A percentile compares a stretch with the other conserved stretches of the same genome.
These are phyloP conservation scores for Linyphia triangularis DNA, from an alignment of 2,888 invertebrate species.

Conservation along the genomic window DNA sequence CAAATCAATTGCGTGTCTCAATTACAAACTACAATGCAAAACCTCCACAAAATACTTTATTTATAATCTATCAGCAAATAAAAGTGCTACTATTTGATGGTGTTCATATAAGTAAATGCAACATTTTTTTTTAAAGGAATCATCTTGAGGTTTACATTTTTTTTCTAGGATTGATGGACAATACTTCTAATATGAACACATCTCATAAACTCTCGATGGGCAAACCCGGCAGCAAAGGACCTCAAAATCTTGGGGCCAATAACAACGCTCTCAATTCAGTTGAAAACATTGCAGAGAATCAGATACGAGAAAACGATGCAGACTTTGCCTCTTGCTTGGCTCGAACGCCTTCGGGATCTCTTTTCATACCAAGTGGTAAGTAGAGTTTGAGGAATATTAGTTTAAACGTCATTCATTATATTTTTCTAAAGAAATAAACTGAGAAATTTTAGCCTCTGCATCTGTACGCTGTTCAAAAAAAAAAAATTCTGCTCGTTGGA, in stretches of 20 bases:
- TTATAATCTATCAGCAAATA: no score
- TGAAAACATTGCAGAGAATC: slow-evolving; percentile 45
- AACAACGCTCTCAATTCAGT: slow-evolving; percentile 67
- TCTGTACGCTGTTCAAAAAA: no score
- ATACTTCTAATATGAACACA: slow-evolving; percentile 50
- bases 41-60: no score
- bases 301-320: slow-evolving; percentile 70
- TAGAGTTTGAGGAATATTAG: background rate
- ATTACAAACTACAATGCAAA: no score
- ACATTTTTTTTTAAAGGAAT: background rate
- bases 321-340: slow-evolving; percentile 89
- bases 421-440: no score
- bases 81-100: no score
- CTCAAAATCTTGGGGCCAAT: slow-evolving; percentile 64
- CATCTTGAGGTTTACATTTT: background rate
- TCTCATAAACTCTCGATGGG: slow-evolving; percentile 71
- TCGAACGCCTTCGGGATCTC: slow-evolving; percentile 94
- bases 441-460: no score
- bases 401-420: no score
- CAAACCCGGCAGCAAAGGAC: slow-evolving; percentile 58
- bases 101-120: no score
- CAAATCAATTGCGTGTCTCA: no score
- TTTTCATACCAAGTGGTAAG: slow-evolving; percentile 87
- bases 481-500: no score
- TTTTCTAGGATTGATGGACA: slow-evolving; percentile 63